Evolutionary conservation across 1,140 invertebrate genomes (phyloP), one percentile per base, ranked within the genome.

Genomic region (Sitodiplosis mosellana): DNA sequence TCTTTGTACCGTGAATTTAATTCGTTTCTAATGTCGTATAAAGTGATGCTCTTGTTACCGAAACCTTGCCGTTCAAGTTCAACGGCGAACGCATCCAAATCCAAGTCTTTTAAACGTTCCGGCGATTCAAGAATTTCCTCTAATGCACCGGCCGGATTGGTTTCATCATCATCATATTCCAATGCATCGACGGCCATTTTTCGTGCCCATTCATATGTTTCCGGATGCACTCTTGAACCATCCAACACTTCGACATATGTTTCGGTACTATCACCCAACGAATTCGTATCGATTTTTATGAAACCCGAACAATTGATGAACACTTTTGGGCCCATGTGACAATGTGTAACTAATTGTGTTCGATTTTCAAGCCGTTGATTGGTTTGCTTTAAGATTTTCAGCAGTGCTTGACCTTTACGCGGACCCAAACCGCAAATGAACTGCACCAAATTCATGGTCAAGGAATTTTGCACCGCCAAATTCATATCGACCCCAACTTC

Each of bases 131-230:
- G 66, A 58, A 99, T 98, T 67, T 99, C 94, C 59, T 99, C 93
- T 1, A 99, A 66, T 15, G 95, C 94, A 2, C 87, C 87, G 0
- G 92, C 90, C 0, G 94, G 92, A 72, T 99, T 96, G 0, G 84
- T 81, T 52, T 91, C 88, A 58, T 93, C 89, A 55, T 95, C 91
- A 55, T 98, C 94, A 54, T 97, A 96, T 55, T 99, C 96, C 11
- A 99, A 68, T 7, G 96, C 96, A 71, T 99, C 96, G 0, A 98
- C 91, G 3, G 95, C 96, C 94, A 99, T 99, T 71, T 99, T 99
- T 18, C 93, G 69, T 0, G 96, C 96, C 94, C 94, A 98, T 63
- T 99, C 95, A 57, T 99, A 99, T 0, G 91, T 93, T 68, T 99
- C 96, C 0, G 95, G 95, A 70, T 99, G 96, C 1, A 99, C 92